Base-by-base conservation (phyloP, 1,140 invertebrate species). In the Cepaea nemoralis region DNA sequence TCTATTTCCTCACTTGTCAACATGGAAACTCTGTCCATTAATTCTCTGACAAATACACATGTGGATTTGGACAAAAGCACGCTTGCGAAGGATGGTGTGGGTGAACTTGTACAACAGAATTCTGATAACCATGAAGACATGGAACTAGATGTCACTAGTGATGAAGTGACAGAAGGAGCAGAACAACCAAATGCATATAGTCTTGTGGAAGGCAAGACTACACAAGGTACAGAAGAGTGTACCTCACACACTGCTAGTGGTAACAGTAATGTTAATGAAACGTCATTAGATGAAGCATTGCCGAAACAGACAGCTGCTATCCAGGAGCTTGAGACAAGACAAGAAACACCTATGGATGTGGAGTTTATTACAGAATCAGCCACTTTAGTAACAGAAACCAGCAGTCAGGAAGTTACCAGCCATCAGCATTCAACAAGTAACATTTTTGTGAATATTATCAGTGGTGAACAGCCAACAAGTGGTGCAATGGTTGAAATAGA, bases 111-210 rank as follows among this genome's bases (percentile, higher is more conserved):
- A 63, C 33, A 66, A 74, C 42, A 79, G 59, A 37, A 69, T 77
- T 35, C n/a, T 69, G 78, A 40, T 12, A 67, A 76, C 19, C 35
- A 78, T 33, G 73, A 83, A 35, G 8, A 45, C 10, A 27, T 77
- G 35, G 74, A 59, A 22, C 19, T 74, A 35, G 71, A 66, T 3
- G 42, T 40, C n/a, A 40, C 27, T 22, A 55, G 31, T 22, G 70
- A 78, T 31, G 69, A 81, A 79, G 63, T n/a, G n/a, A n/a, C 31
- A 16, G 77, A 10, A 31, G 35, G 59, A 31, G 16, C 27, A 31
- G 59, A 27, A 63, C 59, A 27, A 19, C n/a, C n/a, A n/a, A 31
- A 63, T 5, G 27, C n/a, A 31, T n/a, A 16, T 31, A 27, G 22
- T 1, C 27, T 31, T 12, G n/a, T 31, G 59, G 27, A 63, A 31